Conservation (phyloP, 2,888 invertebrate species). For the Epistrophe grossulariae region DNA sequence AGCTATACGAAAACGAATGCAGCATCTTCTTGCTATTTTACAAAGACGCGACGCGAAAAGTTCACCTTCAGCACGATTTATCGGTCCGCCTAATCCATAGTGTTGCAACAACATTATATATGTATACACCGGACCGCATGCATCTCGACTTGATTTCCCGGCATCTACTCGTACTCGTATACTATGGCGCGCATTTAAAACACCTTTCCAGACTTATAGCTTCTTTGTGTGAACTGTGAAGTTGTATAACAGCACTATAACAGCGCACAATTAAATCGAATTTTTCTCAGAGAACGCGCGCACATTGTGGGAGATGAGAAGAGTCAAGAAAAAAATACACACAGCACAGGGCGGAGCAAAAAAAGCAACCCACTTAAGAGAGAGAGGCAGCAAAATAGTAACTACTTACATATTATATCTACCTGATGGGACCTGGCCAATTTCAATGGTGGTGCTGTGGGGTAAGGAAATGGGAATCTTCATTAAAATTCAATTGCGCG, state of each 20-base stretch:
- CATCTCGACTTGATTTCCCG: slow-evolving; percentile 57
- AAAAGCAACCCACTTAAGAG: slow-evolving; percentile 23
- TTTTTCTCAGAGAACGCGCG: slow-evolving; percentile 57
- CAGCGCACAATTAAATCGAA: slow-evolving; percentile 67
- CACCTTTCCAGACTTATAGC: slow-evolving; percentile 46
- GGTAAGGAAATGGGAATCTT: slow-evolving; percentile 65
- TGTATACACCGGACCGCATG: slow-evolving; percentile 39
- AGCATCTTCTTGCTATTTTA: slow-evolving; percentile 58
- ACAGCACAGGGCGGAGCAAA: slow-evolving; percentile 62
- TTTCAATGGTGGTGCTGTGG: slow-evolving; percentile 15
- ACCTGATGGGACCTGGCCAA: background rate
- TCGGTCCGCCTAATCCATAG: slow-evolving; percentile 67
- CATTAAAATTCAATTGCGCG: slow-evolving; percentile 76
- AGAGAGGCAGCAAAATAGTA: background rate
- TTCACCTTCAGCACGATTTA: slow-evolving; percentile 75
- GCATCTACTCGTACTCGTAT: background rate
- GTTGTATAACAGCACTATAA: slow-evolving; percentile 52
- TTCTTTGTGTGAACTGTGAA: slow-evolving; percentile 20
- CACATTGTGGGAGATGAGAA: slow-evolving; percentile 34
- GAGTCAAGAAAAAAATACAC: background rate
- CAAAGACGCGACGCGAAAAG: slow-evolving; percentile 67
- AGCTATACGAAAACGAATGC: slow-evolving; percentile 25
- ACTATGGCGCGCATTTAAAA: slow-evolving; percentile 63
- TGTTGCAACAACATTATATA: slow-evolving; percentile 63
- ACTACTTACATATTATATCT: background rate